Conservation (phyloP, 2,888 invertebrate genomes). For the Ferdinandea cuprea region DNA sequence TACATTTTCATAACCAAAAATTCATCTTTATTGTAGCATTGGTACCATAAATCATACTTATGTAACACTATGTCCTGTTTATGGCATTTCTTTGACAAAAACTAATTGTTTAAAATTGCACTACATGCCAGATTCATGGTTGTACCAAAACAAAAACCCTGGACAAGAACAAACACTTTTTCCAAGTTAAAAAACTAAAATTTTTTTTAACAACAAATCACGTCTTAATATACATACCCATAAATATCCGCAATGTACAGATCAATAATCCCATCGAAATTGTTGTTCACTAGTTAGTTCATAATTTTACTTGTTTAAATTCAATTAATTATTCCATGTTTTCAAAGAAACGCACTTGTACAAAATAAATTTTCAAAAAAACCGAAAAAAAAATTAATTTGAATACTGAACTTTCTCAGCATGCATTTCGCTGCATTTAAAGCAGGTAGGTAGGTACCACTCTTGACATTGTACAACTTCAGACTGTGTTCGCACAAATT, state of each 20-base stretch:
- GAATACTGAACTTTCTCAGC: background rate
- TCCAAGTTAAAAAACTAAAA: background rate
- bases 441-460: conserved; percentile 10
- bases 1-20: too few relatives aligned
- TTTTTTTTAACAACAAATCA: too few relatives aligned
- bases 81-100: too few relatives aligned
- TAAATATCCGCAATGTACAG: background rate
- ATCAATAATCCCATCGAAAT: conserved; percentile 19
- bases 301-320: background rate
- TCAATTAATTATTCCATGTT: background rate
- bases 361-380: background rate
- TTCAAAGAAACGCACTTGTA: too few relatives aligned
- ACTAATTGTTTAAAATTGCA: too few relatives aligned
- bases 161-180: background rate
- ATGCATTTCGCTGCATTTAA: conserved; percentile 11
- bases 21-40: too few relatives aligned
- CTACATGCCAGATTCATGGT: too few relatives aligned
- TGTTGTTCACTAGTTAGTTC: background rate
- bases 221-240: conserved; percentile 11
- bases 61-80: too few relatives aligned
- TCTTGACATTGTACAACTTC: conserved; percentile 50
- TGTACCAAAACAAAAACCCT: too few relatives aligned
- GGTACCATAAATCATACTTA: too few relatives aligned
- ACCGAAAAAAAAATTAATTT: background rate
- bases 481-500: conserved; percentile 52